These are phyloP conservation scores for Numida meleagris DNA, from an alignment of 2,113 vertebrate species.

Conservation along the genomic window DNA sequence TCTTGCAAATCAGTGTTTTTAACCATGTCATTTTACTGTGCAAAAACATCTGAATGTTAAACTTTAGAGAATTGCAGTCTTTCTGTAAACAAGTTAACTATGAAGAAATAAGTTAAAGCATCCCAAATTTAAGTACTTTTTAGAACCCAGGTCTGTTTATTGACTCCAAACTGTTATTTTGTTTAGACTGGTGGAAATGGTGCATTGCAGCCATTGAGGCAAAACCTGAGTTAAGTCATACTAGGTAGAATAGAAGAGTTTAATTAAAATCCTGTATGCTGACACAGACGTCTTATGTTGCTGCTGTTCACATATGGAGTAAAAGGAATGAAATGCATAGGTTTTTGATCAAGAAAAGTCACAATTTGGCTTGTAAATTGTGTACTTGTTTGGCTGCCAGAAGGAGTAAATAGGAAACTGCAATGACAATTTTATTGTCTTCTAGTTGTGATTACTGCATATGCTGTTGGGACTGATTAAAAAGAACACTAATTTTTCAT, in stretches of 20 bases:
- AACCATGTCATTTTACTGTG: no score
- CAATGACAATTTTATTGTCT: not conserved
- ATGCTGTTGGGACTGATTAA: not conserved
- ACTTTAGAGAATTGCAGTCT: not conserved
- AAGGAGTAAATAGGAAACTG: not conserved
- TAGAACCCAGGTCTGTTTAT: not conserved
- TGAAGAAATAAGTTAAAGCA: not conserved
- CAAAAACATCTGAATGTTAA: not conserved
- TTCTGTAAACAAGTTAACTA: not conserved
- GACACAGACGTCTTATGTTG: not conserved
- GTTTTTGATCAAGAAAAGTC: not conserved
- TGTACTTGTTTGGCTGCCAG: not conserved
- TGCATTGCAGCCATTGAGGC: not conserved
- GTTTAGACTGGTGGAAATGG: not conserved
- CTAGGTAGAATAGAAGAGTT: not conserved
- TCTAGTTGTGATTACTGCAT: not conserved
- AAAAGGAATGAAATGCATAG: not conserved
- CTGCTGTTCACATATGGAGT: not conserved
- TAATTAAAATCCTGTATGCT: not conserved
- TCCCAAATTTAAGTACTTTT: not conserved
- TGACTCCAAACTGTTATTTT: not conserved
- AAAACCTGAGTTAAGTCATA: not conserved
- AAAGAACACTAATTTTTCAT: not conserved
- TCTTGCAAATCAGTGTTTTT: not conserved
- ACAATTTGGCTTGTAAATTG: not conserved